Evolutionary conservation across 2,113 vertebrate species (phyloP).

Genomic region (Sylvia atricapilla): DNA sequence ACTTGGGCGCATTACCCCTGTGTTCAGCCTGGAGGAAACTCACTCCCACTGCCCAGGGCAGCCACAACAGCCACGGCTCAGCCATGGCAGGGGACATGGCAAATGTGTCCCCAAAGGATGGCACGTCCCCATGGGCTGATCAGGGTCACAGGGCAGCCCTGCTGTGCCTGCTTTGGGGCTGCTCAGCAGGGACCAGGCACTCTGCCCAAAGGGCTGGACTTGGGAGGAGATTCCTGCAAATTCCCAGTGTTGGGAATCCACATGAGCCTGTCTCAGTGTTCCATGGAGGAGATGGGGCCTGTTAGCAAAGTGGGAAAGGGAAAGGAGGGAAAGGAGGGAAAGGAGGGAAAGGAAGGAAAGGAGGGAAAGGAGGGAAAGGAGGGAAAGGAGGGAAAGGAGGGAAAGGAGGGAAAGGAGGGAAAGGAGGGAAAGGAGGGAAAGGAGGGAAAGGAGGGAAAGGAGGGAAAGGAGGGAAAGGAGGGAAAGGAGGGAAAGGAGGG

Average conservation of each 20-base stretch:
- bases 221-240: not conserved
- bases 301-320: not conserved
- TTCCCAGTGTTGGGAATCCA: not conserved
- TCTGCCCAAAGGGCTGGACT: not conserved
- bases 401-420: too few species aligned
- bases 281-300: not conserved
- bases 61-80: not conserved
- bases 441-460: too few species aligned
- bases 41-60: accelerated
- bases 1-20: accelerated
- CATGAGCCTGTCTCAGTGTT: accelerated
- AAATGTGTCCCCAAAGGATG: not conserved
- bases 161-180: not conserved
- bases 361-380: too few species aligned
- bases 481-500: too few species aligned
- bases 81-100: accelerated
- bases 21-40: not conserved
- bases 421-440: too few species aligned
- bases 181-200: not conserved
- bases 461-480: too few species aligned
- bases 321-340: too few species aligned
- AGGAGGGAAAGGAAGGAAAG: too few species aligned
- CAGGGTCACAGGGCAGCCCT: accelerated
- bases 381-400: too few species aligned
- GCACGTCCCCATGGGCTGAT: accelerated